Conservation (phyloP, 2,113 vertebrate species). For the Coturnix japonica region DNA sequence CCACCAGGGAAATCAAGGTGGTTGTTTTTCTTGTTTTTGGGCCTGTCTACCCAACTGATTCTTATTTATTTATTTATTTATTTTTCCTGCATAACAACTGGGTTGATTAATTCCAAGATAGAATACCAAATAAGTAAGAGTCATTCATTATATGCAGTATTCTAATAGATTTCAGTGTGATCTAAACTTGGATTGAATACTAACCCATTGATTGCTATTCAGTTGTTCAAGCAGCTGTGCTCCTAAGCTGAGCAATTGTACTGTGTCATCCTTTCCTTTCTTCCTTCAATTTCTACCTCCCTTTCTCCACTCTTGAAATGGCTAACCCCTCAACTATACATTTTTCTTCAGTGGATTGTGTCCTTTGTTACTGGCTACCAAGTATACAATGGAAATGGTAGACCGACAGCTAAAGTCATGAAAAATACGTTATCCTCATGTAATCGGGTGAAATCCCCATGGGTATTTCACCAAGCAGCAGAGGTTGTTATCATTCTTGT, state of each 20-base stretch:
- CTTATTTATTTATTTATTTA: neutral
- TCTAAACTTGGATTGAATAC: constrained; percentile 72
- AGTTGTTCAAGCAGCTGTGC: constrained; percentile 65
- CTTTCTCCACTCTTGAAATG: constrained; percentile 46
- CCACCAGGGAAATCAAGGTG: constrained; percentile 65
- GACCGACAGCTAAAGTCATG: constrained; percentile 55
- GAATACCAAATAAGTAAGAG: constrained; percentile 70
- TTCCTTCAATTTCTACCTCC: constrained; percentile 42
- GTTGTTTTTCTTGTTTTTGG: neutral
- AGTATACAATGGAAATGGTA: constrained; percentile 44
- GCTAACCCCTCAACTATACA: constrained; percentile 32
- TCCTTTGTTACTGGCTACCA: constrained; percentile 41
- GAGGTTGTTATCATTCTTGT: constrained; percentile 54
- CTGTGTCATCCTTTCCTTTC: constrained; percentile 51
- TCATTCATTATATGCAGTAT: constrained; percentile 63
- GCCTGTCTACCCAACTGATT: constrained; percentile 19
- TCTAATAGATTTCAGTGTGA: constrained; percentile 70
- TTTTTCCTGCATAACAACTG: constrained; percentile 42
- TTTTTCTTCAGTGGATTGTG: constrained; percentile 45
- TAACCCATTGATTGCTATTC: constrained; percentile 64
- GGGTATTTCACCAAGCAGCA: constrained; percentile 35
- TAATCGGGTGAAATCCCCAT: constrained; percentile 52
- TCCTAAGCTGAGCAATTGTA: constrained; percentile 62
- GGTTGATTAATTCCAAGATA: constrained; percentile 72
- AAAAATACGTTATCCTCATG: constrained; percentile 19